Evolutionary conservation across 2,888 invertebrate species (phyloP).

Genomic region (Calephelis perditalis): DNA sequence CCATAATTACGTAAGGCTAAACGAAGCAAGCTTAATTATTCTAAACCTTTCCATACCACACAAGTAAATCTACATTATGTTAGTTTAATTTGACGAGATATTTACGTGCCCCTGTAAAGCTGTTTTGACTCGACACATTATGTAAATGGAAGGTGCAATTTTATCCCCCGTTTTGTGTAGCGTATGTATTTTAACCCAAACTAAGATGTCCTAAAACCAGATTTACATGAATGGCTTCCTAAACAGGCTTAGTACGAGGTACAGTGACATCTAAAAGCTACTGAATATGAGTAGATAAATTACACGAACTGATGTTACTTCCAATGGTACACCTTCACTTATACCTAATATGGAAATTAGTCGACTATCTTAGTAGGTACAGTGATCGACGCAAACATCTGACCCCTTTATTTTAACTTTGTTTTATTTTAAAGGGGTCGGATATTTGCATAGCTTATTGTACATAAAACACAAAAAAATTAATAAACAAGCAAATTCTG

Average conservation of each 20-base stretch:
- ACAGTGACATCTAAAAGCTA: neutral
- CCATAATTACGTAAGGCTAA: neutral
- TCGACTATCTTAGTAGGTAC: too few species aligned
- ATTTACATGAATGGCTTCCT: neutral
- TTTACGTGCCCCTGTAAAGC: neutral
- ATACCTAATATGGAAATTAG: too few species aligned
- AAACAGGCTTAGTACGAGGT: neutral
- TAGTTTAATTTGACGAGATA: neutral
- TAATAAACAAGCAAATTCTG: too few species aligned
- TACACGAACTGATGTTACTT: too few species aligned
- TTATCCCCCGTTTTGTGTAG: conserved; percentile 12
- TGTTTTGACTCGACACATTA: conserved; percentile 14
- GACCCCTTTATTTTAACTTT: too few species aligned
- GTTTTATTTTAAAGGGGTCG: too few species aligned
- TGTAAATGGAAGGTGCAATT: conserved; percentile 26
- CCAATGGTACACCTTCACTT: too few species aligned
- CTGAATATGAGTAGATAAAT: neutral
- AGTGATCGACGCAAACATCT: too few species aligned
- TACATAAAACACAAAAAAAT: too few species aligned
- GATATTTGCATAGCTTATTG: too few species aligned
- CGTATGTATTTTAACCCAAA: conserved; percentile 14
- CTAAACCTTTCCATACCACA: too few species aligned
- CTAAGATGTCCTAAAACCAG: conserved; percentile 2
- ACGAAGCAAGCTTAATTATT: neutral
- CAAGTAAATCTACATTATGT: too few species aligned